A percentile compares a stretch with the other conserved stretches of the same genome.
These are phyloP conservation scores for Drosophila kepulauana DNA, from an alignment of 1,140 invertebrate species.

Conservation along the genomic window DNA sequence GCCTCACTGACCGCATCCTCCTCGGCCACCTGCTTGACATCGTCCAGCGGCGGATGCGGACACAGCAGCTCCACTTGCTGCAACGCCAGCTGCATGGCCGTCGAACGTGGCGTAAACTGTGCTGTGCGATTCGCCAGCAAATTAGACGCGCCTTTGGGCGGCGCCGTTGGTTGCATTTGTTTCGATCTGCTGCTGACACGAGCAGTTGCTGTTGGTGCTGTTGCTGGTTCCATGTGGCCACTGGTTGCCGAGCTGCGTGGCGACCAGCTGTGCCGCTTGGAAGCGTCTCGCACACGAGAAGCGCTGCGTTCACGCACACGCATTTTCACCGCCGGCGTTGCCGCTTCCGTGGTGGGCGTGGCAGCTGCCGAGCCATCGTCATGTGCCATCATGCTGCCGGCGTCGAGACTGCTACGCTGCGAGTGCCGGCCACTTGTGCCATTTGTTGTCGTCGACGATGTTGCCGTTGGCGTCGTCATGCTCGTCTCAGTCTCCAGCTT, in stretches of 20 bases:
- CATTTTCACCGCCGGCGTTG: slow-evolving; percentile 66
- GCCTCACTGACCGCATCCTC: slow-evolving; percentile 89
- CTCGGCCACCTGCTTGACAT: slow-evolving; percentile 47
- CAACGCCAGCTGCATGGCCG: slow-evolving; percentile 80
- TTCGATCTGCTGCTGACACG: slow-evolving; percentile 30
- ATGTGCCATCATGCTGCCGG: slow-evolving; percentile 43
- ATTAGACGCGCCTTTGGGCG: slow-evolving; percentile 68
- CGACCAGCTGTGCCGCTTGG: slow-evolving; percentile 84
- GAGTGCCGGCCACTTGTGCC: slow-evolving; percentile 47
- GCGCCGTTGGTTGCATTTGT: slow-evolving; percentile 37
- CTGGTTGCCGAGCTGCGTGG: slow-evolving; percentile 66
- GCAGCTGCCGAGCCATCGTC: slow-evolving; percentile 53
- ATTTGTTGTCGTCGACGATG: too few species aligned
- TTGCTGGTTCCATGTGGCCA: slow-evolving; percentile 3
- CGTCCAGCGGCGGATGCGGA: slow-evolving; percentile 76
- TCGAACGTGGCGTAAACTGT: slow-evolving; percentile 78
- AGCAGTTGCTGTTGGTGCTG: not conserved
- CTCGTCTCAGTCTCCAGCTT: slow-evolving; percentile 85
- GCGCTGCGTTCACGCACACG: slow-evolving; percentile 79
- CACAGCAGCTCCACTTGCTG: slow-evolving; percentile 78
- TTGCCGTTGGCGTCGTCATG: slow-evolving; percentile 3
- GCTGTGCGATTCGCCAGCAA: slow-evolving; percentile 73
- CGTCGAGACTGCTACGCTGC: slow-evolving; percentile 86
- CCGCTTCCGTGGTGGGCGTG: slow-evolving; percentile 53
- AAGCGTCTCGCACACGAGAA: slow-evolving; percentile 73